A percentile compares a stretch with the other conserved stretches of the same genome.
phyloP scores from a whole-genome alignment of 2,797 vertebrate genomes.

The Chloroceryle amazona region DNA sequence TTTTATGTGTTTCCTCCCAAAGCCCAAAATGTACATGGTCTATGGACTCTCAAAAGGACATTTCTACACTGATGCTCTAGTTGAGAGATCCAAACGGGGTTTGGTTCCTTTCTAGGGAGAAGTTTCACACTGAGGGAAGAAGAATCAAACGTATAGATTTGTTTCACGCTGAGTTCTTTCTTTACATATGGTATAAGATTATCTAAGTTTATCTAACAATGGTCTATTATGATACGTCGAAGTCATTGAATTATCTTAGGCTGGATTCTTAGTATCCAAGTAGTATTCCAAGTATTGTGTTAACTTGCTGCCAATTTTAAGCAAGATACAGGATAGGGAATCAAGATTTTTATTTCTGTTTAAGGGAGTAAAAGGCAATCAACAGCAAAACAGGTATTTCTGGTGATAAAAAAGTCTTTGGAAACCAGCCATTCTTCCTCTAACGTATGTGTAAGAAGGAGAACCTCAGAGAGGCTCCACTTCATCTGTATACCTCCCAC shows the following conservation, averaged over 20 bases:
- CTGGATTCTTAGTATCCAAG: neutral
- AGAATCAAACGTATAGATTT: neutral
- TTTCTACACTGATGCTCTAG: neutral
- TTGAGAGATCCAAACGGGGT: neutral
- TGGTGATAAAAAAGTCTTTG: neutral
- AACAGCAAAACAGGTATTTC: neutral
- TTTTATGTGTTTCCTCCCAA: neutral
- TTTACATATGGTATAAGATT: neutral
- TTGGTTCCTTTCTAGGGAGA: neutral
- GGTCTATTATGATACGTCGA: neutral
- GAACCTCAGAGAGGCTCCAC: slow-evolving; percentile 35
- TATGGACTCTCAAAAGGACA: neutral
- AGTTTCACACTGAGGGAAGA: neutral
- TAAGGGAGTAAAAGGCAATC: neutral
- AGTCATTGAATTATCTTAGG: neutral
- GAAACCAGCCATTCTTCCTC: neutral
- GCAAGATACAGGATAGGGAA: neutral
- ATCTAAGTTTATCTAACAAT: neutral
- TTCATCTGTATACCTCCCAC: slow-evolving; percentile 48
- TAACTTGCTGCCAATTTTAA: neutral
- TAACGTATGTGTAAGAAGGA: neutral
- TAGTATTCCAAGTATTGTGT: too few relatives aligned
- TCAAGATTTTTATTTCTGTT: neutral
- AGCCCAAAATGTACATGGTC: neutral
- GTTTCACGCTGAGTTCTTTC: neutral